phyloP scores from a whole-genome alignment of 2,797 vertebrate species.

The Amazona finschi region DNA sequence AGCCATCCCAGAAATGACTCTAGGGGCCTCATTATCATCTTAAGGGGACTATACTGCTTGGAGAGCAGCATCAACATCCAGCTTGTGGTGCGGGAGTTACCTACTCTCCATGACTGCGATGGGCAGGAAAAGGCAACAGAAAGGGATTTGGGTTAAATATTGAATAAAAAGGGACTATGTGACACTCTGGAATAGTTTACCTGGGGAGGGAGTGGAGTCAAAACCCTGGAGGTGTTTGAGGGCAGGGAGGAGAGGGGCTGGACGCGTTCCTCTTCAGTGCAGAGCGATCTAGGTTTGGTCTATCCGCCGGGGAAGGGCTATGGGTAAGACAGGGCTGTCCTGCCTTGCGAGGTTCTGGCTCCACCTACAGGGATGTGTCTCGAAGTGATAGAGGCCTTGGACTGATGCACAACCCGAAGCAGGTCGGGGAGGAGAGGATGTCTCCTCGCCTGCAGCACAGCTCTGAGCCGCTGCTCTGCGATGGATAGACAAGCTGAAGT shows the following conservation, averaged over 20 bases:
- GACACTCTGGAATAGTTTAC: not conserved
- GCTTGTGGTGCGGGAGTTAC: not conserved
- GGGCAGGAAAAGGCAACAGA: not conserved
- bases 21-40: not conserved
- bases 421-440: not conserved
- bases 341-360: slow-evolving; percentile 60
- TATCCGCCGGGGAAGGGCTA: not conserved
- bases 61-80: not conserved
- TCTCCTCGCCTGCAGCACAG: not conserved
- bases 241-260: not conserved
- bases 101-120: not conserved
- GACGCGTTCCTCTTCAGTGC: not conserved
- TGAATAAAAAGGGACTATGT: not conserved
- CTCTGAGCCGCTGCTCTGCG: not conserved
- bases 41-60: not conserved
- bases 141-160: not conserved
- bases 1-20: not conserved
- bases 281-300: not conserved
- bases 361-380: slow-evolving; percentile 60
- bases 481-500: not conserved
- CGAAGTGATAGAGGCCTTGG: not conserved
- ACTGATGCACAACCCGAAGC: not conserved
- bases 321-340: not conserved
- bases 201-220: not conserved
- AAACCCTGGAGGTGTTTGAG: not conserved